Percentiles rank a stretch among this genome's conserved stretches.
Evolutionary conservation across 2,113 vertebrate genomes (phyloP).

Genomic region (Neogobius melanostomus): DNA sequence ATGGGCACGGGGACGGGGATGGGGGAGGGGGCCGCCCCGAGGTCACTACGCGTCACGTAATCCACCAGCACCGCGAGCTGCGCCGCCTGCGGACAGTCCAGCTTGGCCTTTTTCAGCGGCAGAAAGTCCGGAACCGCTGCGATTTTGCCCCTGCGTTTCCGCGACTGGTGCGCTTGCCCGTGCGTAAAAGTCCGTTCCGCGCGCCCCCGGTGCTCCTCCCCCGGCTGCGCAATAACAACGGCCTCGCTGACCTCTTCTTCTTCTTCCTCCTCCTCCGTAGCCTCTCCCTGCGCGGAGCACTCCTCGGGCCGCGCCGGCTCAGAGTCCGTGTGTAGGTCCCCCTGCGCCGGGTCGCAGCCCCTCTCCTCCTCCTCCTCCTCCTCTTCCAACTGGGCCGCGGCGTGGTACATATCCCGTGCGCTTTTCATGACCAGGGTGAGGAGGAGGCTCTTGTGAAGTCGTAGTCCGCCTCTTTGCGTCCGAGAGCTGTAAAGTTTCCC

Average conservation of each 20-base stretch:
- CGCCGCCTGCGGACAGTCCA: conserved; percentile 5
- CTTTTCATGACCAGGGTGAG: conserved; percentile 66
- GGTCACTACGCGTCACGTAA: conserved; percentile 49
- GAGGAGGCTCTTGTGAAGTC: conserved; percentile 66
- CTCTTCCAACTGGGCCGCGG: conserved; percentile 46
- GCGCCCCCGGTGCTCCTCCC: conserved; percentile 6
- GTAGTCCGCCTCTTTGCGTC: conserved; percentile 60
- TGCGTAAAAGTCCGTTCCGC: conserved; percentile 31
- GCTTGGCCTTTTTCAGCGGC: conserved; percentile 60
- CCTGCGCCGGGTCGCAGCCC: neutral
- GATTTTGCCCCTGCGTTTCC: conserved; percentile 55
- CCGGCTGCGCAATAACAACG: neutral
- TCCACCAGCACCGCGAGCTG: conserved; percentile 39
- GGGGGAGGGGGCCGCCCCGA: conserved; percentile 32
- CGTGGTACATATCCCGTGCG: conserved; percentile 64
- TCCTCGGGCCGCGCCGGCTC: neutral
- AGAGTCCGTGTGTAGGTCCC: neutral
- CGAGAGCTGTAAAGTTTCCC: conserved; percentile 69
- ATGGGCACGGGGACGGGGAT: conserved; percentile 51
- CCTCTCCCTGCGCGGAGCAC: too few species aligned
- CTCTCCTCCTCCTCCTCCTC: conserved; percentile 4
- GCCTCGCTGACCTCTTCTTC: neutral
- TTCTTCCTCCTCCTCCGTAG: too few species aligned
- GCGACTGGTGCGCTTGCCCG: conserved; percentile 20
- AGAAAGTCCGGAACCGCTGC: conserved; percentile 58